Conservation (phyloP, 2,113 vertebrate genomes). For the Pogona vitticeps region DNA sequence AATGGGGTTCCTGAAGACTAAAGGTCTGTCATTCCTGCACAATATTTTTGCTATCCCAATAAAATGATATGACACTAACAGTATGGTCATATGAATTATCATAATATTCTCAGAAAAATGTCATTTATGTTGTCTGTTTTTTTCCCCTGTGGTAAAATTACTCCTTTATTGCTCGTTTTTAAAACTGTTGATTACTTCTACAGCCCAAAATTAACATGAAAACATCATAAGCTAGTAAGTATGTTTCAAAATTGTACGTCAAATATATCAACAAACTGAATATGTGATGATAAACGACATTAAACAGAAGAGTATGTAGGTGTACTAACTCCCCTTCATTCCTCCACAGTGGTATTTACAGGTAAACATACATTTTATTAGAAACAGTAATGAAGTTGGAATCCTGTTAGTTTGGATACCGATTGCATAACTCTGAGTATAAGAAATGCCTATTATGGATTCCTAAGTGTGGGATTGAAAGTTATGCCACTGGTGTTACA, state of each 20-base stretch:
- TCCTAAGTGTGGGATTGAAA: too few relatives aligned
- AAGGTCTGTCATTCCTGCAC: background rate
- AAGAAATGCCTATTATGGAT: too few relatives aligned
- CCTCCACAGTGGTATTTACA: background rate
- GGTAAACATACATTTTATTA: background rate
- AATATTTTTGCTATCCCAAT: background rate
- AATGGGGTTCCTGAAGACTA: background rate
- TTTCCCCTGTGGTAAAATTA: background rate
- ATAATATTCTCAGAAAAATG: background rate
- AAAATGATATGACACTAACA: background rate
- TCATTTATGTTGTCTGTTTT: background rate
- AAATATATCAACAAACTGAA: background rate
- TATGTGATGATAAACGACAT: background rate
- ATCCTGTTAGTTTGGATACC: too few relatives aligned
- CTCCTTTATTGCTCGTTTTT: background rate
- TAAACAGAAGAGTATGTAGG: background rate
- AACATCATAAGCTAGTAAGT: background rate
- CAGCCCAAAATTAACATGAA: background rate
- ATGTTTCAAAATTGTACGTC: background rate
- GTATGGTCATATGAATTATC: background rate
- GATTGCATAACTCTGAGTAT: too few relatives aligned
- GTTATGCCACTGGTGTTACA: too few relatives aligned
- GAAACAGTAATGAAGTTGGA: background rate
- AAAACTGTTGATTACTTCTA: background rate
- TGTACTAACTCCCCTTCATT: constrained; percentile 18